Evolutionary conservation across 2,888 invertebrate genomes (phyloP).

Genomic region (Drosophila tripunctata): DNA sequence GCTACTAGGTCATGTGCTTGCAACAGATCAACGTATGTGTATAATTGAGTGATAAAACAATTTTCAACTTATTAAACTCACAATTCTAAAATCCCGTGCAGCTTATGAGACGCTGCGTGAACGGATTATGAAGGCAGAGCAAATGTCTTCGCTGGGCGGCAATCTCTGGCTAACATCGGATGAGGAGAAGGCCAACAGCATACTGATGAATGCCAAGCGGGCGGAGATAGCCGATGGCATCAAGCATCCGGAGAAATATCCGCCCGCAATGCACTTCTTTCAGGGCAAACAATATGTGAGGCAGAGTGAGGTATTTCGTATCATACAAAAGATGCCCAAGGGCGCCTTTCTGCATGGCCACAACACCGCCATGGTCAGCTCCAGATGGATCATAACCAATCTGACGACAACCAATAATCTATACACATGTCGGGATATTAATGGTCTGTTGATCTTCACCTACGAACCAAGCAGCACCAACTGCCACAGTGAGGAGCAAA

Average conservation of each 20-base stretch:
- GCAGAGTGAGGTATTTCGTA: slow-evolving; percentile 86
- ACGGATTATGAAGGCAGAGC: slow-evolving; percentile 83
- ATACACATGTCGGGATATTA: slow-evolving; percentile 81
- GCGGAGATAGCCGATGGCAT: slow-evolving; percentile 81
- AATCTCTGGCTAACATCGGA: slow-evolving; percentile 80
- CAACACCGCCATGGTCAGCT: slow-evolving; percentile 85
- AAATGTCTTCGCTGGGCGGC: slow-evolving; percentile 79
- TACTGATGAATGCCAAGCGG: slow-evolving; percentile 83
- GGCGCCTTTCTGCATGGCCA: slow-evolving; percentile 87
- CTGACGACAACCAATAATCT: slow-evolving; percentile 85
- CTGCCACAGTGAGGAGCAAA: slow-evolving; percentile 82
- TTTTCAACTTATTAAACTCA: neutral
- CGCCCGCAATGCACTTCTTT: slow-evolving; percentile 86
- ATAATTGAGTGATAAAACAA: neutral
- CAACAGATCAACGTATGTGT: slow-evolving; percentile 57
- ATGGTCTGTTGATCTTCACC: slow-evolving; percentile 82
- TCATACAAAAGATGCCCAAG: slow-evolving; percentile 87
- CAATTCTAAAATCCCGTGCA: slow-evolving; percentile 27
- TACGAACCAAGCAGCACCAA: slow-evolving; percentile 75
- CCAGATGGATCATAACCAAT: slow-evolving; percentile 85
- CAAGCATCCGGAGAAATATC: slow-evolving; percentile 84
- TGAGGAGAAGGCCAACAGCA: slow-evolving; percentile 83
- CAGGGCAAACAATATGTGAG: slow-evolving; percentile 85
- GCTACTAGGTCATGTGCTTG: slow-evolving; percentile 28
- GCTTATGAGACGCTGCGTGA: slow-evolving; percentile 83